Conservation (phyloP, 1,140 invertebrate genomes). For the Drosophila seguyi region DNA sequence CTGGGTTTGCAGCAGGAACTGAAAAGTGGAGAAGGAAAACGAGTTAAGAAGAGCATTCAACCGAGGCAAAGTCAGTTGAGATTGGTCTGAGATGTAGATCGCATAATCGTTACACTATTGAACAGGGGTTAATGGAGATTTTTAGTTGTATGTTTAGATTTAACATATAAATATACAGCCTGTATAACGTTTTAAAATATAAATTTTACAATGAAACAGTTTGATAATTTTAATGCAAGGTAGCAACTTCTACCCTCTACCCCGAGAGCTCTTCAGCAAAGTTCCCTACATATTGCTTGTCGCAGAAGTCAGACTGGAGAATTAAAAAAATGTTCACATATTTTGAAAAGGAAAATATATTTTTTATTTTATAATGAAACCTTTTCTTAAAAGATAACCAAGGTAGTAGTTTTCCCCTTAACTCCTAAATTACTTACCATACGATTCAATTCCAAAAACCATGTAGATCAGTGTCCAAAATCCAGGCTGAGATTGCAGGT, state of each 20-base stretch:
- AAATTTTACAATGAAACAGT: no score
- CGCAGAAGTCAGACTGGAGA: not conserved
- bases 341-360: no score
- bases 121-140: not conserved
- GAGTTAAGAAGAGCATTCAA: constrained; percentile 5
- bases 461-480: constrained; percentile 14
- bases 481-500: constrained; percentile 52
- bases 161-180: no score
- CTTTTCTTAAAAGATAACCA: no score
- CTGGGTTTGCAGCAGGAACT: not conserved
- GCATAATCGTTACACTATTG: constrained; percentile 22
- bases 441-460: not conserved
- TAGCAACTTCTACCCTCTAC: not conserved
- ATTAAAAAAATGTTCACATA: no score
- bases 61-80: constrained; percentile 22
- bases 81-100: constrained; percentile 14
- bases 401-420: not conserved
- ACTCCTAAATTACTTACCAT: no score
- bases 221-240: no score
- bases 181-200: no score
- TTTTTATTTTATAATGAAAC: no score
- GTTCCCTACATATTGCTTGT: no score
- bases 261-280: not conserved
- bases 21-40: constrained; percentile 10
- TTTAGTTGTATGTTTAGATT: not conserved